Base-by-base conservation (phyloP, 1,140 invertebrate genomes). In the Lerema accius region DNA sequence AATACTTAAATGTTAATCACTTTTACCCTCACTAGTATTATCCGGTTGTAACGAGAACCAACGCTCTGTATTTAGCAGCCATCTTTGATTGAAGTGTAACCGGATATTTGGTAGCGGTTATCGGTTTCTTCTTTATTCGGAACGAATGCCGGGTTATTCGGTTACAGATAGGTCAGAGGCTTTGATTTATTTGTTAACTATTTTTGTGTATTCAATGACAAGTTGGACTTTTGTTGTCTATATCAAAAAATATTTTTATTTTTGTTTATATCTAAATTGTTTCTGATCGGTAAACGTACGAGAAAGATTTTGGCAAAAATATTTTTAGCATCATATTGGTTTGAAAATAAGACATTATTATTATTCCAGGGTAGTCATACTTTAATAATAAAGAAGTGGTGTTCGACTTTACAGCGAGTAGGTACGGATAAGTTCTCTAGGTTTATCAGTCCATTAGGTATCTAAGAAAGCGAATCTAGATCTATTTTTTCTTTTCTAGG, bases 41-140 rank as follows among this genome's bases (percentile, higher is more conserved):
- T 7, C 28, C 28, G 28, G 28, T 32, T 7, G 28, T 32, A 32
- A 32, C 28, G 28, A 32, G 28, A 32, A 32, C 40, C 60, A 26
- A 42, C 40, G 13, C 42, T 13, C 14, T n/a, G 19, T 23, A 19
- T 16, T 32, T 40, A 11, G 59, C 39, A 48, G 39, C 49, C 48
- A 43, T 46, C 50, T 53, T 53, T 63, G 60, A 63, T 63, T 63
- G 60, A 53, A 63, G 28, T 50, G 50, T 53, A 53, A 45, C 60
- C 60, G 60, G 60, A 63, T 63, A 63, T 63, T 49, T 49, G 40
- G 48, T 63, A 28, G 49, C 40, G 73, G 72, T 78, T 73, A 78
- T 74, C 78, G 71, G 71, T 74, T 77, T 71, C 65, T 71, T 68
- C 55, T 65, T 71, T 69, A 64, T 67, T 55, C 56, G 65, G 56